Evolutionary conservation across 2,797 vertebrate species (phyloP).

Genomic region (Melanotaenia boesemani): DNA sequence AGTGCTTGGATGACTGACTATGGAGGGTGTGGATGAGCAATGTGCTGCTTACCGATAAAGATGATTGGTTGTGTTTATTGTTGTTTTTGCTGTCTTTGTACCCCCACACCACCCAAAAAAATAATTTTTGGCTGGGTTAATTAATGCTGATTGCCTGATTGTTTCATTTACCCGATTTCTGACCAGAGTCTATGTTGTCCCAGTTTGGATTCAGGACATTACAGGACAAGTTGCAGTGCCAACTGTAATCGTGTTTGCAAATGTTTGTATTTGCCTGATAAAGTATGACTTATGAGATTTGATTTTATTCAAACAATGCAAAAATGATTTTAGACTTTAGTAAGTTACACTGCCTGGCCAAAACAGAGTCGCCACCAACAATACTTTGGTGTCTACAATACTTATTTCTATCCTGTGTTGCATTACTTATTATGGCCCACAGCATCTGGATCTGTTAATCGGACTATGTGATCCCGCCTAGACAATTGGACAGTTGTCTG

Average conservation of each 20-base stretch:
- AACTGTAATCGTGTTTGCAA: slow-evolving; percentile 38
- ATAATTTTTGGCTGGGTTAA: slow-evolving; percentile 38
- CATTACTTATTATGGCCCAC: too few species aligned
- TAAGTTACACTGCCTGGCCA: too few species aligned
- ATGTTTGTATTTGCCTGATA: slow-evolving; percentile 14
- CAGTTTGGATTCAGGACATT: slow-evolving; percentile 54
- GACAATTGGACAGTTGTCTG: too few species aligned
- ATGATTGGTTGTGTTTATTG: slow-evolving; percentile 67
- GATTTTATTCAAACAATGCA: background rate
- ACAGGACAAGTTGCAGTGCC: slow-evolving; percentile 33
- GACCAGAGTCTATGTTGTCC: slow-evolving; percentile 56
- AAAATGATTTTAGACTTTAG: background rate
- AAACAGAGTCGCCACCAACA: too few species aligned
- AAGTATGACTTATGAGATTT: background rate
- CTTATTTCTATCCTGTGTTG: too few species aligned
- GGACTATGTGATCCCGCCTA: too few species aligned
- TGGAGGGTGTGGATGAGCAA: slow-evolving; percentile 73
- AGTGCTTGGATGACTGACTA: slow-evolving; percentile 68
- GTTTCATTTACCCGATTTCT: slow-evolving; percentile 71
- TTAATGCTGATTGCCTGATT: slow-evolving; percentile 62
- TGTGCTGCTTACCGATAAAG: slow-evolving; percentile 77
- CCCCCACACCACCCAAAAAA: background rate
- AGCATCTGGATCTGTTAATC: too few species aligned
- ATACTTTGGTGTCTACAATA: too few species aligned
- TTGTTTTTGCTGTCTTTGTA: slow-evolving; percentile 55